Evolutionary conservation across 1,140 invertebrate species (phyloP).

Genomic region (Drosophila bocqueti): DNA sequence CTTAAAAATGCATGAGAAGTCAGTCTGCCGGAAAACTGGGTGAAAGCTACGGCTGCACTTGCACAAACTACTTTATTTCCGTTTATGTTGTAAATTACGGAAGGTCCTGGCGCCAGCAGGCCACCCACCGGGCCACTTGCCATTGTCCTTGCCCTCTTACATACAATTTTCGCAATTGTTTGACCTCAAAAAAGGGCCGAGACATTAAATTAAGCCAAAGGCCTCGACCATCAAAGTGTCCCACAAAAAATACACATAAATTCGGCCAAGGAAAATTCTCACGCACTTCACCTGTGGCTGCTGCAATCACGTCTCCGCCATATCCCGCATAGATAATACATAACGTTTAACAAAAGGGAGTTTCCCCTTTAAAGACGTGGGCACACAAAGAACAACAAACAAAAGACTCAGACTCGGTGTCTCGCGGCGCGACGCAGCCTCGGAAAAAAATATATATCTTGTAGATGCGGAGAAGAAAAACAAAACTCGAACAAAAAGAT

Average conservation of each 20-base stretch:
- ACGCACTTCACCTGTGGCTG: conserved; percentile 74
- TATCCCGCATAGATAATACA: conserved; percentile 1
- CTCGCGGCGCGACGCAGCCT: conserved; percentile 41
- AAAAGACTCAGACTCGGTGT: conserved; percentile 64
- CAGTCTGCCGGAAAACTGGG: conserved; percentile 68
- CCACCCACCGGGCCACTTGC: conserved; percentile 45
- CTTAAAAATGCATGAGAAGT: conserved; percentile 76
- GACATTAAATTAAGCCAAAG: conserved; percentile 48
- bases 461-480: conserved; percentile 20
- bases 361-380: conserved; percentile 42
- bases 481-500: conserved; percentile 42
- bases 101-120: conserved; percentile 60
- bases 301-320: conserved; percentile 55
- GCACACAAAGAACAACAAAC: conserved; percentile 52
- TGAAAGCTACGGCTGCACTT: conserved; percentile 49
- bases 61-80: conserved; percentile 57
- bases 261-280: conserved; percentile 65
- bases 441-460: conserved; percentile 4
- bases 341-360: conserved; percentile 47
- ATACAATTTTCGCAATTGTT: conserved; percentile 67
- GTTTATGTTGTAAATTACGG: conserved; percentile 66
- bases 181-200: conserved; percentile 39
- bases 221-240: conserved; percentile 23
- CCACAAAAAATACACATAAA: conserved; percentile 59
- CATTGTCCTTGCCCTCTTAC: conserved; percentile 25